Conservation (phyloP, 2,888 invertebrate species). For the Napeogenes inachia region DNA sequence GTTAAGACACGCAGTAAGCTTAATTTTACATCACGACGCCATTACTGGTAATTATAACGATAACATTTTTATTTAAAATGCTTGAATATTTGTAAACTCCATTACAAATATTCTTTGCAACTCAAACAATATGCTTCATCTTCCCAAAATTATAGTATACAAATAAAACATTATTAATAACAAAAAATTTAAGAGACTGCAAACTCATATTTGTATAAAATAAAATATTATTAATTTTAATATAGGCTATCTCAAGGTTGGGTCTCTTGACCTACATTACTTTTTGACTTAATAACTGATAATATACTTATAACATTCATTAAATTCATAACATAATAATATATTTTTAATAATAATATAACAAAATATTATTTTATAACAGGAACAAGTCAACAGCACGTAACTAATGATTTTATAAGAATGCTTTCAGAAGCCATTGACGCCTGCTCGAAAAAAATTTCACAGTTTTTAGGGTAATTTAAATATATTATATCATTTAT, state of each 20-base stretch:
- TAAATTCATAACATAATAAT: too few species aligned
- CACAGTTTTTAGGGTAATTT: constrained; percentile 51
- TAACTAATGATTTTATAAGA: constrained; percentile 80
- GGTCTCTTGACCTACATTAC: not conserved
- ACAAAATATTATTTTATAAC: constrained; percentile 30
- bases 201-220: too few species aligned
- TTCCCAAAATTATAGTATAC: too few species aligned
- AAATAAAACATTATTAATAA: too few species aligned
- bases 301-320: too few species aligned
- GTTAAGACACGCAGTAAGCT: constrained; percentile 63
- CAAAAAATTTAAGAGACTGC: too few species aligned
- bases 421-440: constrained; percentile 75
- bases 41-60: constrained; percentile 81
- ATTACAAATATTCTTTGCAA: too few species aligned
- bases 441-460: constrained; percentile 57
- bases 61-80: not conserved
- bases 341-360: not conserved
- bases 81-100: too few species aligned
- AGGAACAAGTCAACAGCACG: constrained; percentile 77
- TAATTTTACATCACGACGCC: constrained; percentile 94
- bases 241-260: not conserved
- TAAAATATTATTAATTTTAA: too few species aligned
- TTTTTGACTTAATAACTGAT: not conserved
- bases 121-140: too few species aligned
- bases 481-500: not conserved